These are phyloP conservation scores for Menidia menidia DNA, from an alignment of 2,797 vertebrate genomes.

Conservation along the genomic window DNA sequence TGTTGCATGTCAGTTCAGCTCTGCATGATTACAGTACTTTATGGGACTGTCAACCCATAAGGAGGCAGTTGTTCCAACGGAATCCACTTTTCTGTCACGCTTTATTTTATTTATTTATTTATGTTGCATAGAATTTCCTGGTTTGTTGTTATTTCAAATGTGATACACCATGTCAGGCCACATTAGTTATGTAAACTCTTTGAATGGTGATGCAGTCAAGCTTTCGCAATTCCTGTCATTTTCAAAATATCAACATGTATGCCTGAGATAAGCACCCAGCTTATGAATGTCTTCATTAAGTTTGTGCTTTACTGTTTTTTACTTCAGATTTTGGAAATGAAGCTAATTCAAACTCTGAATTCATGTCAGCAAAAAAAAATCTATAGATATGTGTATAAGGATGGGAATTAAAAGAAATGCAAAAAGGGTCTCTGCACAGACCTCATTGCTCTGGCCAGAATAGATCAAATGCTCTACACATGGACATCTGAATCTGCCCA, in stretches of 20 bases:
- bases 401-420: no score
- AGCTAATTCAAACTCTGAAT: no score
- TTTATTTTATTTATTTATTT: constrained; percentile 40
- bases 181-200: not conserved
- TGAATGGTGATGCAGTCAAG: not conserved
- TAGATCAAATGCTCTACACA: not conserved
- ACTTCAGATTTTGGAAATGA: no score
- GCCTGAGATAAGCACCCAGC: not conserved
- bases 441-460: no score
- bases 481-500: not conserved
- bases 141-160: constrained; percentile 33
- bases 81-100: constrained; percentile 41
- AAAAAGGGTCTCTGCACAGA: no score
- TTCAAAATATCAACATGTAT: not conserved
- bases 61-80: constrained; percentile 42
- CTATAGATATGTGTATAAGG: no score
- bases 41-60: constrained; percentile 30
- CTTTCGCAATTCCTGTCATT: not conserved
- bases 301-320: no score
- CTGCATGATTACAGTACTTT: constrained; percentile 28
- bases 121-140: constrained; percentile 30
- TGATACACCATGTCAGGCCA: not conserved
- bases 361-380: no score
- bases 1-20: constrained; percentile 48
- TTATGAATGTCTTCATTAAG: no score